These are phyloP conservation scores for Arctia plantaginis DNA, from an alignment of 2,888 invertebrate species.

Conservation along the genomic window DNA sequence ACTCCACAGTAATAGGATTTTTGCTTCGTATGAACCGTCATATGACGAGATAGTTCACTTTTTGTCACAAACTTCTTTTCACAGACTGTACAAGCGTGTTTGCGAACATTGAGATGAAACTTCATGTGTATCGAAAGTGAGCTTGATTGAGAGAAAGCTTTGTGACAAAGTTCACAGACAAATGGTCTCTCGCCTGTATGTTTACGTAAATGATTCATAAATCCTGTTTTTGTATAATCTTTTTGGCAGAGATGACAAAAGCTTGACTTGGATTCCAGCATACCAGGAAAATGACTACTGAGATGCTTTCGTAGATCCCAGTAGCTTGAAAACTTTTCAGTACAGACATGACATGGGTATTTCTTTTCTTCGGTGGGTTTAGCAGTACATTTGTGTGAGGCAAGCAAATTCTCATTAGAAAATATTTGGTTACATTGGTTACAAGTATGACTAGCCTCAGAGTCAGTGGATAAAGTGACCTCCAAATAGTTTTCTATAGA, in stretches of 20 bases:
- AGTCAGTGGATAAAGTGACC: conserved; percentile 83
- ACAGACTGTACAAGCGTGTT: conserved; percentile 84
- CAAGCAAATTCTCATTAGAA: conserved; percentile 77
- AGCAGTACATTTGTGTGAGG: conserved; percentile 79
- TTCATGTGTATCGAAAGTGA: conserved; percentile 86
- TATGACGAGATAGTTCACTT: conserved; percentile 85
- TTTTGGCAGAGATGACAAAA: conserved; percentile 86
- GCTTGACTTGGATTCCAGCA: conserved; percentile 84
- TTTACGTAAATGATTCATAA: conserved; percentile 84
- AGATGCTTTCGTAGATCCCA: conserved; percentile 85
- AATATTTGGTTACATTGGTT: conserved; percentile 84
- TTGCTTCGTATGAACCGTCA: conserved; percentile 85
- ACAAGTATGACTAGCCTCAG: conserved; percentile 84
- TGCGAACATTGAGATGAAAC: conserved; percentile 84
- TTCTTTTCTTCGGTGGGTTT: conserved; percentile 82
- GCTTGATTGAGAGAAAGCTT: conserved; percentile 85
- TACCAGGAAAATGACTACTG: conserved; percentile 83
- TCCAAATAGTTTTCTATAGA: conserved; percentile 85
- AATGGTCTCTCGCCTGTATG: conserved; percentile 84
- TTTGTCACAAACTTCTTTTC: conserved; percentile 86
- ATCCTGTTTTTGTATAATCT: conserved; percentile 85
- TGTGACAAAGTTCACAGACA: conserved; percentile 84
- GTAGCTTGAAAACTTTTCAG: conserved; percentile 83
- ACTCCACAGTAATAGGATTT: conserved; percentile 85
- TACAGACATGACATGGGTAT: conserved; percentile 84